Evolutionary conservation across 1,140 invertebrate species (phyloP), one percentile per base, ranked within the genome.

Genomic region (Hesperophylax magnus): DNA sequence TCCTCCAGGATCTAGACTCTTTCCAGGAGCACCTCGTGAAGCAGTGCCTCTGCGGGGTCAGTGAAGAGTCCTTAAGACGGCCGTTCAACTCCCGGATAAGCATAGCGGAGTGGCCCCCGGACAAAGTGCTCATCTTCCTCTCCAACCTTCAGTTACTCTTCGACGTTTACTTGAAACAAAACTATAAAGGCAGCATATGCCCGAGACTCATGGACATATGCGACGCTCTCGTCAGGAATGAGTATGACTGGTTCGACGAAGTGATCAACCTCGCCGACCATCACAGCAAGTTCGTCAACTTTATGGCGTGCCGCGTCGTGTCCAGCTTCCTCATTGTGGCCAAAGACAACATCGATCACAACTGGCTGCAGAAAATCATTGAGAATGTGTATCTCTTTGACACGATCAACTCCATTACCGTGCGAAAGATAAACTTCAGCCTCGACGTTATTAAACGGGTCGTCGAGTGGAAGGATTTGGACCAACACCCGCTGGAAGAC

Each of bases 381-480:
- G 92, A 94, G 86, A 93, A 93, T 85, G 88, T 93, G 53, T 92
- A 92, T 83, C 88, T 90, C 67, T 91, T 91, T 84, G 91, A 92
- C 85, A 88, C 88, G 67, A 88, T 92, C 47, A 91, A 92, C 85
- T 89, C 90, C 82, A 87, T 90, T 27, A 92, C 91, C 67, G 91
- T 92, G 78, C 90, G 91, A 85, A 94, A 94, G 88, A 95, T 96
- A 87, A 93, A 95, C 81, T 96, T 96, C 86, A 95, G 94, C 72
- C 88, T 97, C 81, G 96, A 97, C 85, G 93, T 97, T 56, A 93
- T 97, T 56, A 95, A 95, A 85, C 92, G 95, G 77, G 94, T 97
- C 80, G 94, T 97, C 1, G 96, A 97, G 86, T 96, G 95, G 93
- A 97, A 96, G 87, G 95, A 97, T 87, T 91, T 94, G 52, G 94